phyloP scores from a whole-genome alignment of 2,797 vertebrate species.

The Lagorchestes hirsutus region DNA sequence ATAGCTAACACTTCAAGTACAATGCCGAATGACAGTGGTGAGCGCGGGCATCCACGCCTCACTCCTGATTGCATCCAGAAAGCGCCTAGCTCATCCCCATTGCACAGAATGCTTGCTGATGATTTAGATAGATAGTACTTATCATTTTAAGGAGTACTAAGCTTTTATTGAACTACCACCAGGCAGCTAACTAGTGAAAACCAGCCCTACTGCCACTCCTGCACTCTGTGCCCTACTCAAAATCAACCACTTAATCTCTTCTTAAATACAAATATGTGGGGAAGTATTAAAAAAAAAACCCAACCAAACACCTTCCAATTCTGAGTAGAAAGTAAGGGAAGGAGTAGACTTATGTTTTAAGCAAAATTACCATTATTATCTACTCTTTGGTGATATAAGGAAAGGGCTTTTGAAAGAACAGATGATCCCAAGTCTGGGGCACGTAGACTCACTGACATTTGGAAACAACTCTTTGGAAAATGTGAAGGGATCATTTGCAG shows the following conservation, averaged over 20 bases:
- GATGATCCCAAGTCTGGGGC: not conserved
- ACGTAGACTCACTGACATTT: not conserved
- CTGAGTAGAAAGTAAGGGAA: not conserved
- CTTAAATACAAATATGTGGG: not conserved
- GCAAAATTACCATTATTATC: not conserved
- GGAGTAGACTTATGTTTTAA: not conserved
- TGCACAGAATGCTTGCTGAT: too few species aligned
- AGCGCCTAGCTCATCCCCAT: too few species aligned
- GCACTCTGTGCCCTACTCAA: not conserved
- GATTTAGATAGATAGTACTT: too few species aligned
- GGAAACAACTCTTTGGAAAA: not conserved
- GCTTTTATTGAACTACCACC: not conserved
- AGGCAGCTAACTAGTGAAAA: not conserved
- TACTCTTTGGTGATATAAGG: not conserved
- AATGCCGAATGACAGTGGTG: too few species aligned
- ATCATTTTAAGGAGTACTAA: too few species aligned
- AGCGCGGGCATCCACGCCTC: too few species aligned
- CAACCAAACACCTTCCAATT: not conserved
- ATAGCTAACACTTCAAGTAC: too few species aligned
- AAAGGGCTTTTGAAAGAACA: not conserved
- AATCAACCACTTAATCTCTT: not conserved
- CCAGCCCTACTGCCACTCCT: not conserved
- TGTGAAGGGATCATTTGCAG: not conserved
- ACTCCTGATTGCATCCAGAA: too few species aligned
- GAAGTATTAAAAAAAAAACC: not conserved